Percentiles rank a stretch among this genome's conserved stretches.
These are phyloP conservation scores for Magallana ariakensis DNA, from an alignment of 1,140 invertebrate genomes.

Conservation along the genomic window DNA sequence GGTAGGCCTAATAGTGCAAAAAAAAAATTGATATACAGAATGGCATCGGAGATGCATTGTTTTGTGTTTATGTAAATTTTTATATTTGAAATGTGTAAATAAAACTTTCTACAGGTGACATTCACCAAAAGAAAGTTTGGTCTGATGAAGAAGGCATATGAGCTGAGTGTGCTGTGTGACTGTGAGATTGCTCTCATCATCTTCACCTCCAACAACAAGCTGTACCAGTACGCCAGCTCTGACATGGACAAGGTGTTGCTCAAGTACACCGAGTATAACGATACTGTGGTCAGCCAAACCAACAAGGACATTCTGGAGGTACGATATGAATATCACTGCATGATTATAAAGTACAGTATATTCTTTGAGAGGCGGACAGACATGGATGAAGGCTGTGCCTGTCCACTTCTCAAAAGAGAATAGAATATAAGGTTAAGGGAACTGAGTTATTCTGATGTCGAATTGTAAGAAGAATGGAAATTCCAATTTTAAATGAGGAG, in stretches of 20 bases:
- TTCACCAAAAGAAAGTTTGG: constrained; percentile 99
- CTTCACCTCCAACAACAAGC: constrained; percentile 99
- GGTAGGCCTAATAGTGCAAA: constrained; percentile 82
- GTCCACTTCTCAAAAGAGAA: no score
- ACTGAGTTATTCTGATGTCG: no score
- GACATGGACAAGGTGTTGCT: constrained; percentile 99
- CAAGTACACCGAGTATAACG: constrained; percentile 99
- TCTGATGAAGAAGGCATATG: constrained; percentile 99
- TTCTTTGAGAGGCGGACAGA: no score
- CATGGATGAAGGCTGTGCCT: no score
- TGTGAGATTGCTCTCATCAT: constrained; percentile 99
- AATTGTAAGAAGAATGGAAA: no score
- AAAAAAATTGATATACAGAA: not conserved
- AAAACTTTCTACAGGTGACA: constrained; percentile 89
- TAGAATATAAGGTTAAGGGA: no score
- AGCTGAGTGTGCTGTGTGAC: constrained; percentile 98
- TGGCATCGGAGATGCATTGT: no score
- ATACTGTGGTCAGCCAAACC: constrained; percentile 99
- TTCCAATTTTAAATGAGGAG: no score
- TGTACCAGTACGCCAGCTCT: constrained; percentile 99
- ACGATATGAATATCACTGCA: constrained; percentile 62
- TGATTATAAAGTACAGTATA: no score
- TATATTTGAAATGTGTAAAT: no score
- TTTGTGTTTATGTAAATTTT: no score
- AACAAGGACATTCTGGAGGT: constrained; percentile 99